Conservation (phyloP, 1,140 invertebrate species). For the Heliconius congener region DNA sequence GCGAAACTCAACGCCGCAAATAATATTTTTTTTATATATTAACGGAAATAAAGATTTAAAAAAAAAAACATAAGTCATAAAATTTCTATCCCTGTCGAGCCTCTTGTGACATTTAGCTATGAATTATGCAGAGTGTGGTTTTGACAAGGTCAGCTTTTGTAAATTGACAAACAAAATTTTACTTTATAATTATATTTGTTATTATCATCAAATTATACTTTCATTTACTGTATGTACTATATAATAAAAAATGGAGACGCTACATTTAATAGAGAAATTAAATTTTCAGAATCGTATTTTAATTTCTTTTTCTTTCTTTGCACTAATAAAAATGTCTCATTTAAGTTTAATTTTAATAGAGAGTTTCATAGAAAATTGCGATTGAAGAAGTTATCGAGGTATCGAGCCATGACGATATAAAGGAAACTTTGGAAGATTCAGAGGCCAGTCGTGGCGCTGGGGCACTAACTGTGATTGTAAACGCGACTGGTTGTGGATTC, state of each 20-base stretch:
- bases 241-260: neutral
- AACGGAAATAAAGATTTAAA: neutral
- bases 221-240: neutral
- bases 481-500: too few relatives aligned
- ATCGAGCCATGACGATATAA: neutral
- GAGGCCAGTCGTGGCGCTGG: too few relatives aligned
- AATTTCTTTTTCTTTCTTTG: neutral
- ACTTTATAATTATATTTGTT: slow-evolving; percentile 4
- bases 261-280: neutral
- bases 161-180: slow-evolving; percentile 5
- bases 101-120: slow-evolving; percentile 1
- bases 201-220: neutral
- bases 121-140: neutral
- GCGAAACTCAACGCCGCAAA: too few relatives aligned
- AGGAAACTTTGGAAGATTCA: neutral
- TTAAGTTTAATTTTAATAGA: slow-evolving; percentile 17
- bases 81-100: neutral
- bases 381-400: neutral
- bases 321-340: neutral
- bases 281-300: neutral
- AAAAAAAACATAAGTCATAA: neutral
- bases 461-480: too few relatives aligned
- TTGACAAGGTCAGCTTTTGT: slow-evolving; percentile 8
- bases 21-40: too few relatives aligned
- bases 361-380: neutral